A percentile compares a stretch with the other conserved stretches of the same genome.
phyloP scores from a whole-genome alignment of 2,113 vertebrate species.

The Gymnogyps californianus region DNA sequence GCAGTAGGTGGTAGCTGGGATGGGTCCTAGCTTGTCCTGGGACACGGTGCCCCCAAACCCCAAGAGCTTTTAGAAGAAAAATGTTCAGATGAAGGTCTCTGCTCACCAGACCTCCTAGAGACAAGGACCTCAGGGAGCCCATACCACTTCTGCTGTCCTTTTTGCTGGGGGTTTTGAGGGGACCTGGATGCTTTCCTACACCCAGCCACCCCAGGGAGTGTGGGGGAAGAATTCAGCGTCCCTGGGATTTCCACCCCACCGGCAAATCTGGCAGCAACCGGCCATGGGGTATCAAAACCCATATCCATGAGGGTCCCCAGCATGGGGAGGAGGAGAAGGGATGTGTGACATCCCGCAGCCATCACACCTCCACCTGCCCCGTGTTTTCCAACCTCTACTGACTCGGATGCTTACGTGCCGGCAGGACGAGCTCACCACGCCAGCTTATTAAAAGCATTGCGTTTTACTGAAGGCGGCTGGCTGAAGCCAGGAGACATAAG shows the following conservation, averaged over 20 bases:
- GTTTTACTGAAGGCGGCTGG: background rate
- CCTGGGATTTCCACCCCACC: background rate
- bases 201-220: background rate
- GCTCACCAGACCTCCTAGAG: background rate
- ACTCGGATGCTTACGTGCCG: accelerated
- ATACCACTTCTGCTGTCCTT: background rate
- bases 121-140: background rate
- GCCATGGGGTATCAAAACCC: accelerated
- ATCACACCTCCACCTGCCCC: background rate
- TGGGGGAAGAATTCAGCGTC: background rate
- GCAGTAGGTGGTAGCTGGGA: background rate
- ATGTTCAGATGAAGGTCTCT: background rate
- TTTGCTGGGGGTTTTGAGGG: accelerated
- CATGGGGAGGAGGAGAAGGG: background rate
- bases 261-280: background rate
- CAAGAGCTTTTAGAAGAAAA: background rate
- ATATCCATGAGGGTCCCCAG: background rate
- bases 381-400: accelerated
- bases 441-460: accelerated
- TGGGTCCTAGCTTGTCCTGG: background rate
- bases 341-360: background rate
- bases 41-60: background rate
- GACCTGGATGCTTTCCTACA: accelerated
- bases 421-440: background rate
- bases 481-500: background rate